Base-by-base conservation (phyloP, 2,113 vertebrate genomes). In the Crocuta crocuta region DNA sequence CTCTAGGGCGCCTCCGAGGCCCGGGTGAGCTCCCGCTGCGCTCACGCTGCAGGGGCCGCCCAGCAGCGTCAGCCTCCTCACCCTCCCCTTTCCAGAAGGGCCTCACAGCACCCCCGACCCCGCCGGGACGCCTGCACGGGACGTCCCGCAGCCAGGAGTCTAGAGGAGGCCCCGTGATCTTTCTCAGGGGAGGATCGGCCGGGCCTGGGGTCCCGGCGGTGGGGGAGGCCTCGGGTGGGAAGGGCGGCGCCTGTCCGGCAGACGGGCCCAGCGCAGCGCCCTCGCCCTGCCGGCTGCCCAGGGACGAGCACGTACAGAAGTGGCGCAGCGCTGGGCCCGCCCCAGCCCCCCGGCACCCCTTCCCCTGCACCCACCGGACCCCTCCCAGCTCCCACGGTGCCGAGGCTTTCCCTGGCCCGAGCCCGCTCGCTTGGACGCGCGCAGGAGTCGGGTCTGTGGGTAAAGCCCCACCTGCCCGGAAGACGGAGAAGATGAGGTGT, bases 121-220 rank as follows among this genome's bases (percentile, higher is more conserved):
- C 39, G 39, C 39, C 39, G 39, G 39, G 33, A 17, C 9, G 10
- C 63, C 76, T 53, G 4, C 17, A 0, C 24, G 10, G 79, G 33
- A 55, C 26, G 1, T 45, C 3, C 43, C 16, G 4, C 8, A 61
- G 39, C 33, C 66, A 48, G 31, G 43, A 35, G 23, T 55, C 48
- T 65, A 0, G 2, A 3, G 19, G 10, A 1, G 76, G 35, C 0
- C 5, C 33, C 1, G 0, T 16, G 45, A 15, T 26, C 19, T 45
- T 21, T 31, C 1, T 23, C 11, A 1, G 16, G 50, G 7, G 12
- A 1, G 28, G 6, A 2, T 10, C 58, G 39, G 21, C 16, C 26
- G 61, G 82, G 43, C 65, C 39, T 39, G 39, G 39, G 39, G 39
- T 4, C 39, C 39, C 39, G 82, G 43, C 65, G 24, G 24, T 23